Evolutionary conservation across 2,113 vertebrate species (phyloP).

Genomic region (Petaurus breviceps): DNA sequence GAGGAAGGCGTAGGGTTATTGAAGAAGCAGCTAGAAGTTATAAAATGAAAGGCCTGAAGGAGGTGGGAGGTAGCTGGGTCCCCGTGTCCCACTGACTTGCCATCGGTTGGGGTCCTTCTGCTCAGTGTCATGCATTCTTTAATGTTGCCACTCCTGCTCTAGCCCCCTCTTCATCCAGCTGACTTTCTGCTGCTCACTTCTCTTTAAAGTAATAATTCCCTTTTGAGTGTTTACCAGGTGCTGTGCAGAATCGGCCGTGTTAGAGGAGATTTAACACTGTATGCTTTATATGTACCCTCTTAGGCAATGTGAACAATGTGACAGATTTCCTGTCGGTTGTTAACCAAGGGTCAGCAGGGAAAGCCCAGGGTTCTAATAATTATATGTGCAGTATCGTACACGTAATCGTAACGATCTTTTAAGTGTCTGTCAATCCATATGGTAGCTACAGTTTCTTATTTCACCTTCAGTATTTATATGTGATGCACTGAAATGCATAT

Average conservation of each 20-base stretch:
- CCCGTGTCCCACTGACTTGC: not conserved
- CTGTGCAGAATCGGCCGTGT: not conserved
- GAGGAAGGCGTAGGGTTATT: not conserved
- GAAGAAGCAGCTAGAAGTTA: not conserved
- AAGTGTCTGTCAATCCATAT: not conserved
- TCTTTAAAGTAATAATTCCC: not conserved
- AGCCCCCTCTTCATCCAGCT: not conserved
- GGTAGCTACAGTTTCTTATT: conserved; percentile 5
- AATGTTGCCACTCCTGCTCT: not conserved
- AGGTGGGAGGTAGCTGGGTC: not conserved
- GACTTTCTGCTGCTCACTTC: not conserved
- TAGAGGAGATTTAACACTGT: not conserved
- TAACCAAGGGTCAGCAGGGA: not conserved
- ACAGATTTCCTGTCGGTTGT: not conserved
- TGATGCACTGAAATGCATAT: conserved; percentile 4
- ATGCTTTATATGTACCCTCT: not conserved
- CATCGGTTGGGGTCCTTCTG: not conserved
- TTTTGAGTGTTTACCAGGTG: conserved; percentile 8
- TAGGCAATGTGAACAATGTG: not conserved
- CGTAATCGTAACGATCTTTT: too few relatives aligned
- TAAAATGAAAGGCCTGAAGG: conserved; percentile 10
- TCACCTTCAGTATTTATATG: conserved; percentile 4
- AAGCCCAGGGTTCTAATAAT: not conserved
- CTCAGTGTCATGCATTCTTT: not conserved
- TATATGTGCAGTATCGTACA: not conserved